phyloP scores from a whole-genome alignment of 2,888 invertebrate species.

The Amorpha juglandis region DNA sequence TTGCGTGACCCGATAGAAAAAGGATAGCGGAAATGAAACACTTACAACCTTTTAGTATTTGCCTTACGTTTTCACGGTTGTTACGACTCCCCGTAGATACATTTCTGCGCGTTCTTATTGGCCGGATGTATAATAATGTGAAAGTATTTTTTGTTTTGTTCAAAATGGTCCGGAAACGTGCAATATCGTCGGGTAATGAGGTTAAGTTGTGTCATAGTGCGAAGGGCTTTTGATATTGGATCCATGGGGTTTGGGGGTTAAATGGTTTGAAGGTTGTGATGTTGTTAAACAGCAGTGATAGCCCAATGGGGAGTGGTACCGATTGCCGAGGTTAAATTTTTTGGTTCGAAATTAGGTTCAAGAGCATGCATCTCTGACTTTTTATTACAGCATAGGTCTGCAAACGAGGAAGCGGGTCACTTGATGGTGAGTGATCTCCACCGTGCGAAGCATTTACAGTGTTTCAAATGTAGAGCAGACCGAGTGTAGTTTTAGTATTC shows the following conservation, averaged over 20 bases:
- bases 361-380: too few relatives aligned
- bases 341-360: too few relatives aligned
- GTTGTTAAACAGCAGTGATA: too few relatives aligned
- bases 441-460: background rate
- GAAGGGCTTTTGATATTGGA: constrained; percentile 11
- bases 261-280: background rate
- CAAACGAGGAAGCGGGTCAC: too few relatives aligned
- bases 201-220: constrained; percentile 9
- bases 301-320: too few relatives aligned
- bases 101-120: constrained; percentile 28
- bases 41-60: constrained; percentile 60
- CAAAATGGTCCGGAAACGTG: constrained; percentile 27
- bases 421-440: background rate
- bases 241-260: background rate
- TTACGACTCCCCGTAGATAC: constrained; percentile 34
- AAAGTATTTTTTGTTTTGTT: constrained; percentile 30
- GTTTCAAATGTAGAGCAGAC: constrained; percentile 21
- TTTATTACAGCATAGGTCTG: too few relatives aligned
- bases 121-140: constrained; percentile 36
- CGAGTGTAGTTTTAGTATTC: constrained; percentile 45
- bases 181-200: constrained; percentile 20
- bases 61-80: constrained; percentile 47
- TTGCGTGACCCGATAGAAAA: constrained; percentile 53
- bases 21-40: constrained; percentile 65
- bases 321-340: too few relatives aligned